Conservation (phyloP, 2,888 invertebrate species). For the Carterocephalus palaemon region DNA sequence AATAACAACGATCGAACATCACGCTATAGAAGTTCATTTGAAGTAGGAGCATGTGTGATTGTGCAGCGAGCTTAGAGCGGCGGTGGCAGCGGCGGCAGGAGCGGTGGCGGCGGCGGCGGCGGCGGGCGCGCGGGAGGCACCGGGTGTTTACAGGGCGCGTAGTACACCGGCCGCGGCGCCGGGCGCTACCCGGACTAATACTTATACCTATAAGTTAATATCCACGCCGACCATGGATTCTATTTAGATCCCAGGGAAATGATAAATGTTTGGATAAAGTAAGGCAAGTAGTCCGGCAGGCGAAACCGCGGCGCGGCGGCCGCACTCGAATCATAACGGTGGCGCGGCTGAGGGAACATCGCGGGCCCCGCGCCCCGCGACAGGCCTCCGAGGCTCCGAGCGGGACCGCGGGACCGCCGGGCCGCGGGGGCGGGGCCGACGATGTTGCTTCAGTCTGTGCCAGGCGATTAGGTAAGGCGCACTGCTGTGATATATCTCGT, state of each 20-base stretch:
- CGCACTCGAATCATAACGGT: slow-evolving; percentile 48
- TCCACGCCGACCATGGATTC: not conserved
- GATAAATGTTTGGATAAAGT: too few species aligned
- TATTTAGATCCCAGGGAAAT: too few species aligned
- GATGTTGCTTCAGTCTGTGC: slow-evolving; percentile 20
- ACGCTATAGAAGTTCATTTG: too few species aligned
- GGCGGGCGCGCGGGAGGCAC: slow-evolving; percentile 36
- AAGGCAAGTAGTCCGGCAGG: too few species aligned
- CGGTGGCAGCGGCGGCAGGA: not conserved
- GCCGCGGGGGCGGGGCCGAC: not conserved
- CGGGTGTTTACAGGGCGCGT: slow-evolving; percentile 69
- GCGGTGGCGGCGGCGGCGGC: not conserved
- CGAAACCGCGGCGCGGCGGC: slow-evolving; percentile 31
- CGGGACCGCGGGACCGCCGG: not conserved
- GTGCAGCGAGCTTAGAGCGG: not conserved
- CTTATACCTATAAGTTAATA: not conserved
- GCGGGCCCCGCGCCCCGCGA: slow-evolving; percentile 1
- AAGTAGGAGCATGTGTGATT: too few species aligned
- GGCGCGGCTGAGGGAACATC: slow-evolving; percentile 19
- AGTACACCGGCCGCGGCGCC: slow-evolving; percentile 36
- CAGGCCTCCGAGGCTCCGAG: not conserved
- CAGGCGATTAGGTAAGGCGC: slow-evolving; percentile 52
- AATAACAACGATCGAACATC: too few species aligned
- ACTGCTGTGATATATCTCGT: slow-evolving; percentile 69
- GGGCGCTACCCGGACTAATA: slow-evolving; percentile 1